Percentiles rank a stretch among this genome's conserved stretches.
These are phyloP conservation scores for Nannoperca australis DNA, from an alignment of 2,797 vertebrate genomes.

Conservation along the genomic window DNA sequence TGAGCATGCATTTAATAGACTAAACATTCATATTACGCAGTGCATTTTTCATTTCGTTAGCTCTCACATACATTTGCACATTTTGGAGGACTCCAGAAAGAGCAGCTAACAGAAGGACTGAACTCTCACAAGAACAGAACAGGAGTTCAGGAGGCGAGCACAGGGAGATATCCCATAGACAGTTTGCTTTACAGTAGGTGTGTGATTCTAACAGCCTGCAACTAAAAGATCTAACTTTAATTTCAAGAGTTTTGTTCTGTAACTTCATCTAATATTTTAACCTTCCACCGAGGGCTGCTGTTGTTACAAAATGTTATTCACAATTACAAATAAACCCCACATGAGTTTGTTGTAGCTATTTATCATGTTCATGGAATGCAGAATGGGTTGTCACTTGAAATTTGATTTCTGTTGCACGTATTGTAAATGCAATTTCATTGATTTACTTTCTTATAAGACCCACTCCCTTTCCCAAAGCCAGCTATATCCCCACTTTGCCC, in stretches of 20 bases:
- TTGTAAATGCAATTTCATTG: constrained; percentile 58
- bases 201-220: constrained; percentile 61
- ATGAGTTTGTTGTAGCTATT: constrained; percentile 22
- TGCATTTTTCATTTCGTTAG: constrained; percentile 13
- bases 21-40: constrained; percentile 37
- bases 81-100: constrained; percentile 69
- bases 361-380: constrained; percentile 51
- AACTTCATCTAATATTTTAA: constrained; percentile 55
- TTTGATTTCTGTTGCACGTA: constrained; percentile 66
- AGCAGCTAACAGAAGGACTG: constrained; percentile 72
- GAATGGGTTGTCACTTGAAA: constrained; percentile 53
- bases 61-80: constrained; percentile 32
- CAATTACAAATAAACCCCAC: constrained; percentile 10
- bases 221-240: constrained; percentile 52
- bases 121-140: constrained; percentile 45
- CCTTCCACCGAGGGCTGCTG: constrained; percentile 33
- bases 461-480: constrained; percentile 63
- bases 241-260: constrained; percentile 51
- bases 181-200: constrained; percentile 40
- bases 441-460: constrained; percentile 66
- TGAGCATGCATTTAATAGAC: constrained; percentile 44
- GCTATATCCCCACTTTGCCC: constrained; percentile 49
- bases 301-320: constrained; percentile 15
- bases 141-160: constrained; percentile 62
- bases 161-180: constrained; percentile 49